These are phyloP conservation scores for Cheilosia scutellata DNA, from an alignment of 2,888 invertebrate genomes.

Conservation along the genomic window DNA sequence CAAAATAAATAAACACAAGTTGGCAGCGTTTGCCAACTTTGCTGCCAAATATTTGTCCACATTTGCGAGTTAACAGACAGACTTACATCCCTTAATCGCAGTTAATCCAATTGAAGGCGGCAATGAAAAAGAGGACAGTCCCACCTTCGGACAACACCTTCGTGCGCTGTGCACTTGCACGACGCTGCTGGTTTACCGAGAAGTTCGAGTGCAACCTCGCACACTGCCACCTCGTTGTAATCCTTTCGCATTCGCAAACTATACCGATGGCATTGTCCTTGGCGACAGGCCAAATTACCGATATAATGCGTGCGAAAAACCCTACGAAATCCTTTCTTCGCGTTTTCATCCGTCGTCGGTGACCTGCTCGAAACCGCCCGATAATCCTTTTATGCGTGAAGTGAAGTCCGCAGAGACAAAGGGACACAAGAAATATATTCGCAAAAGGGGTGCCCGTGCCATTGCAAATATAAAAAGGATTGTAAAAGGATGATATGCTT, in stretches of 20 bases:
- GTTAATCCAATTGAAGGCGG: conserved; percentile 69
- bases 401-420: conserved; percentile 31
- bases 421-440: conserved; percentile 22
- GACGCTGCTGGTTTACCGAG: conserved; percentile 20
- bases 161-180: conserved; percentile 26
- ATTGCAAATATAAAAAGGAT: conserved; percentile 62
- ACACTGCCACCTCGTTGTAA: conserved; percentile 30
- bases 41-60: conserved; percentile 71
- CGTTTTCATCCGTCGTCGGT: not conserved
- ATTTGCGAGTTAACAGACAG: conserved; percentile 63
- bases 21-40: conserved; percentile 7
- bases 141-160: conserved; percentile 46
- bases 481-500: conserved; percentile 75
- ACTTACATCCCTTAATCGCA: conserved; percentile 68
- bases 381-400: conserved; percentile 74
- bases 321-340: conserved; percentile 24
- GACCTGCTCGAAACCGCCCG: conserved; percentile 61
- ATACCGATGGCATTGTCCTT: conserved; percentile 35
- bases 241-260: conserved; percentile 53
- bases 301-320: conserved; percentile 36
- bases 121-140: conserved; percentile 63
- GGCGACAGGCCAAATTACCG: conserved; percentile 29
- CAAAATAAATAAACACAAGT: conserved; percentile 59
- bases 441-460: conserved; percentile 53
- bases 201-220: conserved; percentile 29